Conservation (phyloP, 2,113 vertebrate species). For the Trichechus manatus region DNA sequence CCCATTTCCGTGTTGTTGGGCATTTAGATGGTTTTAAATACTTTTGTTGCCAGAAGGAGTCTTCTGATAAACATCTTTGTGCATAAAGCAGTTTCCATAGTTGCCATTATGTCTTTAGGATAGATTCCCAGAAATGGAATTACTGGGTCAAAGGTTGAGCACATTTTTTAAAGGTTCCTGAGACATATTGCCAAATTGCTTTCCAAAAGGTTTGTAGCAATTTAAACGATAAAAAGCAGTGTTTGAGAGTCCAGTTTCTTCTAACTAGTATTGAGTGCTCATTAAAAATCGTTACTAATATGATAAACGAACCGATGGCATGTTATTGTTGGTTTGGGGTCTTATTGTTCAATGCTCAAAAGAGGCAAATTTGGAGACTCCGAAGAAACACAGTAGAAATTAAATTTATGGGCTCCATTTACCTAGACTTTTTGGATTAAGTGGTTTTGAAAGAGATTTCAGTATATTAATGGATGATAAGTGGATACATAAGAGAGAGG, state of each 20-base stretch:
- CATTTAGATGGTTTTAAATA: slow-evolving; percentile 59
- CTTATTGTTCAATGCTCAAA: slow-evolving; percentile 34
- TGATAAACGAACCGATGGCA: slow-evolving; percentile 61
- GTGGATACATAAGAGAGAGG: slow-evolving; percentile 2
- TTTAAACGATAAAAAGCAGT: slow-evolving; percentile 61
- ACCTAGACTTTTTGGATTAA: not conserved
- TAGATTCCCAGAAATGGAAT: slow-evolving; percentile 82
- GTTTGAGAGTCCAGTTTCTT: slow-evolving; percentile 31
- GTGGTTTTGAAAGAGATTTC: slow-evolving; percentile 50
- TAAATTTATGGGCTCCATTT: slow-evolving; percentile 54
- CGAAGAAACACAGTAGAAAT: slow-evolving; percentile 61
- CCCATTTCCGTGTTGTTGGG: not conserved
- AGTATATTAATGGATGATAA: slow-evolving; percentile 23
- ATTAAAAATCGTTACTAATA: slow-evolving; percentile 64
- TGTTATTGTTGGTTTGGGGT: slow-evolving; percentile 49
- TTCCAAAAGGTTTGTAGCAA: slow-evolving; percentile 67
- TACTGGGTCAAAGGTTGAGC: slow-evolving; percentile 72
- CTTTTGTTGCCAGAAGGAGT: slow-evolving; percentile 59
- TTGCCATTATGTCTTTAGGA: slow-evolving; percentile 77
- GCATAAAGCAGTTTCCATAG: slow-evolving; percentile 71
- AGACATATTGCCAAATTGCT: slow-evolving; percentile 70
- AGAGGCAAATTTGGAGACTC: slow-evolving; percentile 59
- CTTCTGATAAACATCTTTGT: slow-evolving; percentile 81
- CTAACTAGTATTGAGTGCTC: slow-evolving; percentile 40
- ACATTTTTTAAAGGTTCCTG: slow-evolving; percentile 77